Evolutionary conservation across 2,888 invertebrate species (phyloP).

Genomic region (Neoaliturus tenellus): DNA sequence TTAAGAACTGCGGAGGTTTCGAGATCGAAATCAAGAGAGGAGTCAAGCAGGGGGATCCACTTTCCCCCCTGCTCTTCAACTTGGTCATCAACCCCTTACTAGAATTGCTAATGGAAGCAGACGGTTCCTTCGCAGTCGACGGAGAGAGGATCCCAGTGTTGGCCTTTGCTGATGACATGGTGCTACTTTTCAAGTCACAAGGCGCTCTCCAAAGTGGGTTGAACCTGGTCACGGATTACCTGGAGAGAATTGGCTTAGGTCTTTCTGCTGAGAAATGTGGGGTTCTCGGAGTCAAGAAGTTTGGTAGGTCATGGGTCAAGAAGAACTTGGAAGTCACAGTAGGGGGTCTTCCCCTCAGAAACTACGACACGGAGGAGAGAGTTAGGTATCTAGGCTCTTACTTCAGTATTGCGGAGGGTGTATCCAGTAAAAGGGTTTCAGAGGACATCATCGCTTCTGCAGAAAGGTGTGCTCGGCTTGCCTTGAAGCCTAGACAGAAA

Average conservation of each 20-base stretch:
- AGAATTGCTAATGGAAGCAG: not conserved
- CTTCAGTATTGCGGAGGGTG: not conserved
- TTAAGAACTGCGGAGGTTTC: not conserved
- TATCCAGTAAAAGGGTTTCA: not conserved
- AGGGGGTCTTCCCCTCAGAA: not conserved
- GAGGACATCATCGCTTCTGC: not conserved
- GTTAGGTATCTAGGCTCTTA: slow-evolving; percentile 41
- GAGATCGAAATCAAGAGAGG: too few relatives aligned
- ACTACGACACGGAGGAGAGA: not conserved
- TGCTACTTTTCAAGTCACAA: slow-evolving; percentile 52
- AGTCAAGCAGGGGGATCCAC: slow-evolving; percentile 50
- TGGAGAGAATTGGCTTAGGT: not conserved
- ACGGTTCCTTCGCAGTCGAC: not conserved
- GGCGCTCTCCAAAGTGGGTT: slow-evolving; percentile 58
- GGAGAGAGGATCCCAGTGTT: slow-evolving; percentile 7
- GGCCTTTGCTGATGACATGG: slow-evolving; percentile 66
- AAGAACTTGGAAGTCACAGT: not conserved
- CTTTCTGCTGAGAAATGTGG: slow-evolving; percentile 37
- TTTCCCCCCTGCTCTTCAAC: slow-evolving; percentile 38
- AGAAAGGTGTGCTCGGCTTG: not conserved
- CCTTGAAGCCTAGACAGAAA: slow-evolving; percentile 53
- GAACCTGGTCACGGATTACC: not conserved
- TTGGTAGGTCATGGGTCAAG: not conserved
- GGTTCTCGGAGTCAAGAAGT: not conserved
- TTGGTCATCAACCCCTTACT: slow-evolving; percentile 19